Base-by-base conservation (phyloP, 1,140 invertebrate genomes). In the Papilio machaon region DNA sequence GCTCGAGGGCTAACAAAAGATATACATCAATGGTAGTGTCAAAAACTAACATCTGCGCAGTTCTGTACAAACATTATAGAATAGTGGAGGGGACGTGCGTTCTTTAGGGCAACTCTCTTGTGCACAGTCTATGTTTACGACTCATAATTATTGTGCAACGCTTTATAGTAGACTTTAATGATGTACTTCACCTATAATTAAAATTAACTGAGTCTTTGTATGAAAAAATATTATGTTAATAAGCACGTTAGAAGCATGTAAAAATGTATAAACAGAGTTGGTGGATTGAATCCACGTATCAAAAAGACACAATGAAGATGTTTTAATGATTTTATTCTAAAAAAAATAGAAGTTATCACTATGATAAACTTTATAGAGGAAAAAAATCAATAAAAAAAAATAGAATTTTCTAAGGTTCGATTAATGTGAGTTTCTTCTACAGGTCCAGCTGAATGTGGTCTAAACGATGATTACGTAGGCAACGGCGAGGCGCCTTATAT, bases 401-500 rank as follows among this genome's bases (percentile, higher is more conserved):
- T 30, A 30, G 23, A 30, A 43, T 2, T 43, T 43, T 43, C 38
- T 43, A 43, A 43, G 4, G 38, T 43, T 43, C 38, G 38, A 43
- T 43, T 52, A 58, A 58, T 19, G 54, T 9, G 17, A 58, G 49
- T 82, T 82, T 86, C 81, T 80, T 87, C 75, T 83, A 83, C 85
- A 94, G 93, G 89, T 90, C 84, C 87, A 76, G 90, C 91, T 11
- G 86, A 90, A 54, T 88, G 91, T 60, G 93, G 93, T 6, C 80
- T 93, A n/a, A 94, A 87, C 78, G 93, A 94, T 88, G 93, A 94
- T 83, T 94, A 92, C 81, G 86, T 88, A 82, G 87, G 88, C 67
- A 92, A 85, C 30, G 92, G 92, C 91, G 97, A 97, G 92, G 96
- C 96, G 73, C 98, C 97, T 1, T 95, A 97, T 82, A 98, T 98